A percentile compares a stretch with the other conserved stretches of the same genome.
Evolutionary conservation across 2,888 invertebrate species (phyloP).

Genomic region (Drosophila ustulata): DNA sequence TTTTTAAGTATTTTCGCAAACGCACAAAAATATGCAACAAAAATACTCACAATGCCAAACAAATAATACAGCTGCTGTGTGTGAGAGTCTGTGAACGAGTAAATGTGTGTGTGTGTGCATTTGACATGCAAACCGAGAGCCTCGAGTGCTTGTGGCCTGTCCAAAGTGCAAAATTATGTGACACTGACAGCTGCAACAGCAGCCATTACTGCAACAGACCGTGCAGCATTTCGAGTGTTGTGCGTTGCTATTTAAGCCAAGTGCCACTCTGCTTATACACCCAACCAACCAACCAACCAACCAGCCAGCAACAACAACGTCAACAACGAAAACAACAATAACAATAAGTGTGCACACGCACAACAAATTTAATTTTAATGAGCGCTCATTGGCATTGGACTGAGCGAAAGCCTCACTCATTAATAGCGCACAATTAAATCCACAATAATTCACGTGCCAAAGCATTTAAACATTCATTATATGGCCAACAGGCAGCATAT

Average conservation of each 20-base stretch:
- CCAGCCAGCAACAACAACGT: no score
- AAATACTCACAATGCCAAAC: slow-evolving; percentile 16
- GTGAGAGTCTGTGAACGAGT: background rate
- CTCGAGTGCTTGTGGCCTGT: slow-evolving; percentile 69
- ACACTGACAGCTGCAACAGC: slow-evolving; percentile 60
- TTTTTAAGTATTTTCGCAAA: slow-evolving; percentile 8
- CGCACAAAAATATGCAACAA: slow-evolving; percentile 56
- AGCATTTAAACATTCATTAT: slow-evolving; percentile 66
- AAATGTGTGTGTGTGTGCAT: slow-evolving; percentile 31
- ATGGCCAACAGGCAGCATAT: slow-evolving; percentile 43
- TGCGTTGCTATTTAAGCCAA: slow-evolving; percentile 67
- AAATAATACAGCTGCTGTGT: slow-evolving; percentile 32
- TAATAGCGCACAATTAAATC: slow-evolving; percentile 73
- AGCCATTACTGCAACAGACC: slow-evolving; percentile 32
- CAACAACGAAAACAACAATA: slow-evolving; percentile 40
- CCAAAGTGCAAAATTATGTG: slow-evolving; percentile 71
- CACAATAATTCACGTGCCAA: slow-evolving; percentile 72
- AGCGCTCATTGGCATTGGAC: slow-evolving; percentile 60
- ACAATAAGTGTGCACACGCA: slow-evolving; percentile 38
- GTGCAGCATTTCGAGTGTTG: slow-evolving; percentile 50
- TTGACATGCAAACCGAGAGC: slow-evolving; percentile 59
- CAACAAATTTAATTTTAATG: slow-evolving; percentile 75
- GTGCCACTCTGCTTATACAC: slow-evolving; percentile 57
- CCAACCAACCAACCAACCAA: slow-evolving; percentile 28
- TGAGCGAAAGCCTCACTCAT: slow-evolving; percentile 44